A percentile compares a stretch with the other conserved stretches of the same genome.
Conservation (phyloP, 1,140 invertebrate genomes). For the Episyrphus balteatus region DNA sequence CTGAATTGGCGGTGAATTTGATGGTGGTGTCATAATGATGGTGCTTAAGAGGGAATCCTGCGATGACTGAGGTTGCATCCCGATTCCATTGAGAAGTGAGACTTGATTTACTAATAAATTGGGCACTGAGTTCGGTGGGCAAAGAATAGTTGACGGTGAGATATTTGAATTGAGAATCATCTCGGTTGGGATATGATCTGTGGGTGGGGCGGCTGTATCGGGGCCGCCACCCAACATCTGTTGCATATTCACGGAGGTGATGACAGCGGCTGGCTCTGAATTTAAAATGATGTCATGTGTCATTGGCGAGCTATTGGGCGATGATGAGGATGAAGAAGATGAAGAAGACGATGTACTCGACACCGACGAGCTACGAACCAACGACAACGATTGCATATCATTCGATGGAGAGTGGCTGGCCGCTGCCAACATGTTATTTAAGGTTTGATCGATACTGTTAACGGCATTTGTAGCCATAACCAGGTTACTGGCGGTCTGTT, state of each 20-base stretch:
- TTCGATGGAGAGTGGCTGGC: slow-evolving; percentile 17
- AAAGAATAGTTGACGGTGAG: slow-evolving; percentile 43
- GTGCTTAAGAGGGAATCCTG: slow-evolving; percentile 25
- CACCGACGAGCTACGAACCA: neutral
- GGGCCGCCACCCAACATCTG: slow-evolving; percentile 8
- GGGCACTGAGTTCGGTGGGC: slow-evolving; percentile 37
- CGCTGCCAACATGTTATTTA: slow-evolving; percentile 21
- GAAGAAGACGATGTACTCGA: slow-evolving; percentile 14
- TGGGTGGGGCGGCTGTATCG: slow-evolving; percentile 12
- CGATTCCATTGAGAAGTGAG: slow-evolving; percentile 32
- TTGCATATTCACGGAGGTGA: slow-evolving; percentile 23
- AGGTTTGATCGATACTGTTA: slow-evolving; percentile 19
- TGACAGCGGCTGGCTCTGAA: slow-evolving; percentile 24
- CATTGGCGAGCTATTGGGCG: slow-evolving; percentile 25
- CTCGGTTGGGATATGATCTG: slow-evolving; percentile 42
- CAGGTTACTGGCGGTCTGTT: neutral
- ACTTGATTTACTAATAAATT: slow-evolving; percentile 32
- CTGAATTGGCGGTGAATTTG: slow-evolving; percentile 40
- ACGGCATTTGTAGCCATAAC: slow-evolving; percentile 12
- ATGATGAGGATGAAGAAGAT: slow-evolving; percentile 7
- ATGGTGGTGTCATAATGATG: slow-evolving; percentile 34
- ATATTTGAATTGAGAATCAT: slow-evolving; percentile 51
- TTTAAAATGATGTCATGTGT: slow-evolving; percentile 37
- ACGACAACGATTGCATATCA: neutral
- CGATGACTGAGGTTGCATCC: slow-evolving; percentile 30